Evolutionary conservation across 2,888 invertebrate genomes (phyloP), one percentile per base, ranked within the genome.

Genomic region (Euplagia quadripunctaria): DNA sequence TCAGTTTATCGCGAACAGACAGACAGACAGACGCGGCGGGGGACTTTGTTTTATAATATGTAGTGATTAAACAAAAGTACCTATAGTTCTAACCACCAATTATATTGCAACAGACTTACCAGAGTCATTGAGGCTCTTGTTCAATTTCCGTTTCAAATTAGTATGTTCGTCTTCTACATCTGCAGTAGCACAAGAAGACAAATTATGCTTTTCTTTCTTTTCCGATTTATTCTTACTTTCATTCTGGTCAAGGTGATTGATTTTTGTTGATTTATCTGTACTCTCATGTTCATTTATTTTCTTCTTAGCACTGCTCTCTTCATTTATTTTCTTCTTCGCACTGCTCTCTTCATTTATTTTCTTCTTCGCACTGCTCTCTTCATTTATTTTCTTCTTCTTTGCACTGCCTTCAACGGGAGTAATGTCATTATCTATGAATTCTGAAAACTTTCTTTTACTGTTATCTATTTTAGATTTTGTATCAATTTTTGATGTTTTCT

Each of bases 71-170:
- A 6, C 6, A 16, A 42, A 41, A 64, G 9, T 0, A 4, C 0
- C 4, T 43, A n/a, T 4, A 31, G 6, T 65, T 31, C 58, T 58
- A 58, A 58, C 58, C 1, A 55, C 7, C 20, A 12, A 20, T 20
- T 55, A 20, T 11, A 20, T 31, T 14, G 4, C 31, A 61, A 31
- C 0, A 1, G 12, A 43, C 75, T 80, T 83, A 96, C 96, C 94
- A 78, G 95, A 94, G 72, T 94, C 93, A 90, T 95, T 95, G 0
- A 94, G 86, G 68, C 91, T 92, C 71, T 88, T 90, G 74, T 93
- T 90, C n/a, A 86, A 65, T 78, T 88, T 90, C 64, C 86, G 83
- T 79, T 87, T 89, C 58, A 82, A 83, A 72, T 51, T 79, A 41
- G 74, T 75, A 17, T 77, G 78, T 7, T 77, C 73, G 46, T 77